A percentile compares a stretch with the other conserved stretches of the same genome.
Conservation (phyloP, 2,113 vertebrate genomes). For the Haplotaxodon microlepis region DNA sequence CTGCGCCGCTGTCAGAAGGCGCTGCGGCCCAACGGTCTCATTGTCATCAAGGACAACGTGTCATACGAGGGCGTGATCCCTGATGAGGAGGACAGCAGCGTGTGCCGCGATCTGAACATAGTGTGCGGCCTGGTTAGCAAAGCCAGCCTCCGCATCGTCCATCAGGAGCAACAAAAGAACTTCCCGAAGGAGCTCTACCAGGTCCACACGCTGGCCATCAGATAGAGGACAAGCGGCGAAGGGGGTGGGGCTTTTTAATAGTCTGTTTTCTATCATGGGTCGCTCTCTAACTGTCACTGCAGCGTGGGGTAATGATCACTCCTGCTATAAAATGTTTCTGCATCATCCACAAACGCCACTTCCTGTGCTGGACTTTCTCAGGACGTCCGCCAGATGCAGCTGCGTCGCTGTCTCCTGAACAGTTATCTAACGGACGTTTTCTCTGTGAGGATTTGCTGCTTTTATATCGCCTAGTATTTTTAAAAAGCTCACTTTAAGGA, state of each 20-base stretch:
- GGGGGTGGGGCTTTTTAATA: neutral
- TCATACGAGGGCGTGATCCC: conserved; percentile 88
- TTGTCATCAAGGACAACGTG: conserved; percentile 97
- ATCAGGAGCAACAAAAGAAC: conserved; percentile 85
- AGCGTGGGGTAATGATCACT: neutral
- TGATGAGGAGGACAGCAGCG: conserved; percentile 96
- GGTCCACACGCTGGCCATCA: conserved; percentile 87
- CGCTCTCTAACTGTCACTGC: neutral
- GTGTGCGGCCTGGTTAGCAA: conserved; percentile 72
- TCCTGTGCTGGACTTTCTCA: neutral
- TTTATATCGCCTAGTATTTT: neutral
- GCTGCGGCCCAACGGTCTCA: conserved; percentile 81
- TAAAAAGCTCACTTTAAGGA: neutral
- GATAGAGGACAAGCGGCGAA: conserved; percentile 62
- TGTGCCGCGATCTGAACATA: conserved; percentile 84
- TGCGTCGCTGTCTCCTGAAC: neutral
- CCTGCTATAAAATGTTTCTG: neutral
- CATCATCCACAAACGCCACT: neutral
- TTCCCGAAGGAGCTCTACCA: conserved; percentile 96
- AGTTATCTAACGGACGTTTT: neutral
- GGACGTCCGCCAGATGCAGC: neutral
- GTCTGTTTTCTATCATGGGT: neutral
- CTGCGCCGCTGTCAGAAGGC: conserved; percentile 78
- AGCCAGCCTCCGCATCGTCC: conserved; percentile 80
- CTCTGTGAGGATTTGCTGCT: neutral